Percentiles rank a stretch among this genome's conserved stretches.
These are phyloP conservation scores for Thereva unica DNA, from an alignment of 2,888 invertebrate species.

Conservation along the genomic window DNA sequence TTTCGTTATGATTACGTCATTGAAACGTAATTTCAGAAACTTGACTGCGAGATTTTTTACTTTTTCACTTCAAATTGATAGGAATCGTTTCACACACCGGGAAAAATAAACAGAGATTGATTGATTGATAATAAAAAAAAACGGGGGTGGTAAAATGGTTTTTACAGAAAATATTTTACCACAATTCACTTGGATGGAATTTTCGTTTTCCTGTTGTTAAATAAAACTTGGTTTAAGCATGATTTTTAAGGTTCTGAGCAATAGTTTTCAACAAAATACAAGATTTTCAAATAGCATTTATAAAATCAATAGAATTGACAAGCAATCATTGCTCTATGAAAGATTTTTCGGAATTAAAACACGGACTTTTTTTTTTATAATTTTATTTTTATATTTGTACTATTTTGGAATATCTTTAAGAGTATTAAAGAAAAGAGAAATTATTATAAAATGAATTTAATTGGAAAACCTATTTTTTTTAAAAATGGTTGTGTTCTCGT, in stretches of 20 bases:
- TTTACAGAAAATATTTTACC: not conserved
- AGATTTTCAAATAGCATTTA: too few relatives aligned
- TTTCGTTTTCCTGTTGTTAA: not conserved
- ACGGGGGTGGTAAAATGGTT: too few relatives aligned
- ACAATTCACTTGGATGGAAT: conserved; percentile 4
- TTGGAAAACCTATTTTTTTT: too few relatives aligned
- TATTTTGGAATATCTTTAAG: too few relatives aligned
- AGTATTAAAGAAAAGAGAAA: too few relatives aligned
- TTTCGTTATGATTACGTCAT: conserved; percentile 3
- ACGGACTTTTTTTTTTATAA: too few relatives aligned
- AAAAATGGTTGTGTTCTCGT: too few relatives aligned
- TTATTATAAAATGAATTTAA: too few relatives aligned
- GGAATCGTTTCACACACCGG: conserved; percentile 16
- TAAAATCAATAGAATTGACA: too few relatives aligned
- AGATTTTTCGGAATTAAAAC: too few relatives aligned
- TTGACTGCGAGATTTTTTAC: conserved; percentile 19
- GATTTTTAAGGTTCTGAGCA: conserved; percentile 19
- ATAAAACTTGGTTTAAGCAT: conserved; percentile 18
- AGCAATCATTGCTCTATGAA: too few relatives aligned
- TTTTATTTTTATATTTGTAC: too few relatives aligned
- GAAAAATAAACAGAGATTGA: not conserved
- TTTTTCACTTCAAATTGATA: conserved; percentile 8
- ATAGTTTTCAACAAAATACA: not conserved
- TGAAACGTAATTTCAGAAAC: not conserved
- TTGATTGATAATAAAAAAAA: not conserved